These are phyloP conservation scores for Acronicta psi DNA, from an alignment of 2,888 invertebrate species.

Conservation along the genomic window DNA sequence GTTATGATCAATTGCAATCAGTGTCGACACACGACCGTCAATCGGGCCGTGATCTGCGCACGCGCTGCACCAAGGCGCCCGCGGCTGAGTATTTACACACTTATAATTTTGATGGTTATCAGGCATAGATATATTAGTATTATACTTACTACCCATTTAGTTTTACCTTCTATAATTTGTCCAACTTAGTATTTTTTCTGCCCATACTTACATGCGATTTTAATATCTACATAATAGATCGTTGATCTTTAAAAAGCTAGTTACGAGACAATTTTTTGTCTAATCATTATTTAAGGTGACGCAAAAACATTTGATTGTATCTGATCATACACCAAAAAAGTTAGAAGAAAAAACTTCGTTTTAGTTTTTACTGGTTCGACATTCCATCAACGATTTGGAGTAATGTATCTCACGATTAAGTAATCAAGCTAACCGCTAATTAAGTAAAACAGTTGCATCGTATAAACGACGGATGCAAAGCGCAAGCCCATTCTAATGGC, in stretches of 20 bases:
- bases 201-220: constrained; percentile 40
- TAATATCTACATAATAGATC: constrained; percentile 21
- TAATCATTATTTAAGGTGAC: constrained; percentile 3
- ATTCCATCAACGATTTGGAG: constrained; percentile 1
- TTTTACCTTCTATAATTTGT: constrained; percentile 14
- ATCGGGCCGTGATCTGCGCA: constrained; percentile 59
- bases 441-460: constrained; percentile 42
- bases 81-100: constrained; percentile 37
- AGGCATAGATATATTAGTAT: constrained; percentile 28
- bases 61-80: constrained; percentile 57
- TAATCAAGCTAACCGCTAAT: constrained; percentile 17
- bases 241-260: constrained; percentile 25
- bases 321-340: constrained; percentile 13
- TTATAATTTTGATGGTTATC: constrained; percentile 38
- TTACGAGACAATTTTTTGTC: constrained; percentile 29
- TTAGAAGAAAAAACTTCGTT: neutral
- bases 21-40: constrained; percentile 67
- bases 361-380: neutral
- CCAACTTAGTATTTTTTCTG: too few species aligned
- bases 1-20: constrained; percentile 12
- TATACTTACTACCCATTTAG: constrained; percentile 26
- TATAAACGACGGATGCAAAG: constrained; percentile 56
- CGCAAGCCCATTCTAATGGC: constrained; percentile 53
- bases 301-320: constrained; percentile 14
- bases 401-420: constrained; percentile 12